Conservation (phyloP, 2,113 vertebrate genomes). For the Strix uralensis region DNA sequence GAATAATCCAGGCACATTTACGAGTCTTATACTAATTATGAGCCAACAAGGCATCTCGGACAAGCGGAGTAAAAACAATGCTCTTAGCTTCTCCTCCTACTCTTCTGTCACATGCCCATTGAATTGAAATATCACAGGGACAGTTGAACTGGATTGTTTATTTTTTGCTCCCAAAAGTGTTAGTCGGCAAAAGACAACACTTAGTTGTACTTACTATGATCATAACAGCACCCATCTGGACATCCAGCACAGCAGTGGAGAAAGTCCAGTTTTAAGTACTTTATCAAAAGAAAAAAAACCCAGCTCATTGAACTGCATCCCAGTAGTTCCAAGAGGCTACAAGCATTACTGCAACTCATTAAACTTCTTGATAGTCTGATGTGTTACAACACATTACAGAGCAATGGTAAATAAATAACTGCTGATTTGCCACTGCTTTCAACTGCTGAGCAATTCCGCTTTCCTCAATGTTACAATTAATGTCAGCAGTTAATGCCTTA, state of each 20-base stretch:
- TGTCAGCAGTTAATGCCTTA: conserved; percentile 20
- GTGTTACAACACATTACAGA: conserved; percentile 20
- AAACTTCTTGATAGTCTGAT: conserved; percentile 12
- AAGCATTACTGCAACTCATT: conserved; percentile 22
- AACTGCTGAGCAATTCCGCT: conserved; percentile 29
- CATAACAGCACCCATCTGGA: not conserved
- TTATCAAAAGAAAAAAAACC: not conserved
- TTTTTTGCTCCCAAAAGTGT: not conserved
- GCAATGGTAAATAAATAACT: conserved; percentile 51
- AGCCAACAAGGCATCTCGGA: not conserved
- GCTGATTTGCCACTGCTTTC: conserved; percentile 40
- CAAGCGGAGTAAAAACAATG: not conserved
- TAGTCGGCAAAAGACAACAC: not conserved
- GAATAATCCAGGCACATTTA: not conserved
- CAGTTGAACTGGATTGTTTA: not conserved
- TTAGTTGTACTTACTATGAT: not conserved
- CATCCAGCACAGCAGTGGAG: not conserved
- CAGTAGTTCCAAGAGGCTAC: not conserved
- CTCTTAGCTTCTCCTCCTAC: not conserved
- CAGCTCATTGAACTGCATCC: not conserved
- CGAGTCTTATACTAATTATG: not conserved
- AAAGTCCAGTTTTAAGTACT: not conserved
- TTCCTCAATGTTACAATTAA: conserved; percentile 48
- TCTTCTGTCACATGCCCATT: not conserved
- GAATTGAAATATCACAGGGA: not conserved